Evolutionary conservation across 1,140 invertebrate genomes (phyloP), one percentile per base, ranked within the genome.

Genomic region (Mamestra configurata): DNA sequence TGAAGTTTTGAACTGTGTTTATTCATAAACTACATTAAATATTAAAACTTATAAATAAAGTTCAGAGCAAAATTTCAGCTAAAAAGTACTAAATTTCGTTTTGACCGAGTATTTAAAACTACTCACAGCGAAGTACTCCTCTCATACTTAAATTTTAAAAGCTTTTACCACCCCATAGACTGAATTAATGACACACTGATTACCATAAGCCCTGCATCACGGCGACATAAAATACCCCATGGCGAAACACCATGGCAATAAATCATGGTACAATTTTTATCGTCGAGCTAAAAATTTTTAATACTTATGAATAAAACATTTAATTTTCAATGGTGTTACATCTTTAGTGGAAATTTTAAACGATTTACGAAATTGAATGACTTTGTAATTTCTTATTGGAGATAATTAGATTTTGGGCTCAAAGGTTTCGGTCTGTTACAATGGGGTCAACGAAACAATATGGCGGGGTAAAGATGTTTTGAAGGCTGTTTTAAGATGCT

Each of bases 201-300:
- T 77, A 77, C 75, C 75, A 68, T 77, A 77, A 77, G 75, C 75
- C 35, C 31, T 68, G 61, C 61, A 77, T 40, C 61, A 77, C 18
- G 59, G n/a, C 24, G 55, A 64, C 59, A 77, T 76, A 61, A 61
- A 64, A 68, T 46, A 77, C 75, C 49, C 73, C 73, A 75, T 37
- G 40, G 66, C 40, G 22, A 70, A 70, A 70, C 43, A 49, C 20
- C 22, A 70, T 22, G 7, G 31, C 24, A 22, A 77, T 77, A 77
- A 77, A 77, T 77, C 75, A 77, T 77, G 46, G 20, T 53, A 77
- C 75, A 68, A 43, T 77, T 77, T 68, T 77, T 77, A 68, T 77
- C 49, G 61, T 43, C 2, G 4, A 27, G 61, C 75, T 77, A 77
- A 77, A 77, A 46, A 24, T 53, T 77, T 77, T 77, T 64, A 77